A percentile compares a stretch with the other conserved stretches of the same genome.
phyloP scores from a whole-genome alignment of 2,888 invertebrate genomes.

The Cybosia mesomella region DNA sequence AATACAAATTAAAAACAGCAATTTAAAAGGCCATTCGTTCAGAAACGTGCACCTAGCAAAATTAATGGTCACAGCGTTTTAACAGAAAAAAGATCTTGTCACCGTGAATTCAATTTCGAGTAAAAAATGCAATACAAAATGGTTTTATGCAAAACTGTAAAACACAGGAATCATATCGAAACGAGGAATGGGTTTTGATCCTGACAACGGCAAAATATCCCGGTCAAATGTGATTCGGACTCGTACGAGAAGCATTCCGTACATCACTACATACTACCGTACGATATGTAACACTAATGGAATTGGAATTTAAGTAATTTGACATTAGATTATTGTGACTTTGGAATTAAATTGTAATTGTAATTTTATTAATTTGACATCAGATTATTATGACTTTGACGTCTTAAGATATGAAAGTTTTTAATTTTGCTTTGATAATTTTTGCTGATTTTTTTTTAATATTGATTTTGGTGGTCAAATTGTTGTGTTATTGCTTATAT shows the following conservation, averaged over 20 bases:
- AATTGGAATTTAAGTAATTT: too few species aligned
- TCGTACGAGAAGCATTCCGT: not conserved
- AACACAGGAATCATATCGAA: slow-evolving; percentile 39
- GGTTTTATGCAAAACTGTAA: slow-evolving; percentile 47
- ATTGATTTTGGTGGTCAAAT: too few species aligned
- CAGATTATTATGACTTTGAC: too few species aligned
- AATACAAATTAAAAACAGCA: slow-evolving; percentile 15
- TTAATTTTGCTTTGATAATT: too few species aligned
- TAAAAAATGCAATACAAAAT: slow-evolving; percentile 48
- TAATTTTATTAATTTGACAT: too few species aligned
- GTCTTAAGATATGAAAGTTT: too few species aligned
- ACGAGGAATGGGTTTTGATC: slow-evolving; percentile 26
- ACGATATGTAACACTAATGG: too few species aligned
- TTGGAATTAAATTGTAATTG: too few species aligned
- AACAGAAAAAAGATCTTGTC: slow-evolving; percentile 33
- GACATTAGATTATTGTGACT: too few species aligned
- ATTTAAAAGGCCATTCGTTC: slow-evolving; percentile 20
- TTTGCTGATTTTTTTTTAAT: too few species aligned
- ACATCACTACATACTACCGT: not conserved
- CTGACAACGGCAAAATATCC: slow-evolving; percentile 35
- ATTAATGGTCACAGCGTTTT: slow-evolving; percentile 3
- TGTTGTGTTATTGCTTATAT: too few species aligned
- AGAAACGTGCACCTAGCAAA: slow-evolving; percentile 20
- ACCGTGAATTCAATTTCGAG: slow-evolving; percentile 51
- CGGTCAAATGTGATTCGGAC: not conserved